Percentiles rank a stretch among this genome's conserved stretches.
Conservation (phyloP, 2,888 invertebrate species). For the Stenolophus ochropezus region DNA sequence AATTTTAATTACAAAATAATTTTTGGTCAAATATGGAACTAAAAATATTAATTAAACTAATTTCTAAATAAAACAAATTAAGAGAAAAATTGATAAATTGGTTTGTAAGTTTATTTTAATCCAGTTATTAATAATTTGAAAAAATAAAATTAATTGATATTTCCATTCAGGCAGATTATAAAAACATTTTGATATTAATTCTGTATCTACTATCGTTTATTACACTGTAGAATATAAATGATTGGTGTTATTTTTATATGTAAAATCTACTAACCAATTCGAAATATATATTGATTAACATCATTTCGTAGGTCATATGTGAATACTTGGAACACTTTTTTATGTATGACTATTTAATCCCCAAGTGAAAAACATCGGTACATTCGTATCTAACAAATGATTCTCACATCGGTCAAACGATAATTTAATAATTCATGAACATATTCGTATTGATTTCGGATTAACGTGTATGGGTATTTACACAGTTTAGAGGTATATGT, state of each 20-base stretch:
- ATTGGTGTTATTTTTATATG: neutral
- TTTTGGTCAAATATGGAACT: no score
- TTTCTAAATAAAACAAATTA: no score
- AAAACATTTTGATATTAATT: neutral
- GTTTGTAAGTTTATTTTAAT: no score
- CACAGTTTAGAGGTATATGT: neutral
- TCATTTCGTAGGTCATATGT: neutral
- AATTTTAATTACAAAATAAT: no score
- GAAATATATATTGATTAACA: neutral
- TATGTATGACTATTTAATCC: neutral
- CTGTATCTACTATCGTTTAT: neutral
- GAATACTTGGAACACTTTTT: neutral
- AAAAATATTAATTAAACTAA: no score
- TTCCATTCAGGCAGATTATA: no score
- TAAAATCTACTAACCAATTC: neutral
- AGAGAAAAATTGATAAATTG: no score
- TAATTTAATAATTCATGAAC: slow-evolving; percentile 21
- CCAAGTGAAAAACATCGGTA: neutral
- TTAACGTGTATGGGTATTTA: neutral
- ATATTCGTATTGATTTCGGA: slow-evolving; percentile 10
- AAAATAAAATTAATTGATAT: no score
- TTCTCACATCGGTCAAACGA: slow-evolving; percentile 13
- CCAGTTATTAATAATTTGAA: no score
- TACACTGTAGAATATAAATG: neutral
- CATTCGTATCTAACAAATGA: neutral